Evolutionary conservation across 2,797 vertebrate genomes (phyloP).

Genomic region (Macropus fuliginosus): DNA sequence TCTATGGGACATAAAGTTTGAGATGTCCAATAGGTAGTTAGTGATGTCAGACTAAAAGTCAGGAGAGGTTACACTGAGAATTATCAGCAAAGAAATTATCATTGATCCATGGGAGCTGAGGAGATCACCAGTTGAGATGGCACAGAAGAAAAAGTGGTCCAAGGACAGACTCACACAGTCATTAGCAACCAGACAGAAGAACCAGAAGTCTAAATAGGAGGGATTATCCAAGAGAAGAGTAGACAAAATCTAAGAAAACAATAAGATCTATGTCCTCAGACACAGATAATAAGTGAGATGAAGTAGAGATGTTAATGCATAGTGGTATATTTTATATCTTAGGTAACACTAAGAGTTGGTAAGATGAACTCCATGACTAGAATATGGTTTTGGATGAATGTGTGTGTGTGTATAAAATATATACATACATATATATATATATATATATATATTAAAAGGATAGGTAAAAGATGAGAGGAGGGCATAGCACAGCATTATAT

Average conservation of each 20-base stretch:
- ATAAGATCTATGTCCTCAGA: background rate
- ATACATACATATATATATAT: too few relatives aligned
- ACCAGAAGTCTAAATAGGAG: background rate
- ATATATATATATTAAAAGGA: background rate
- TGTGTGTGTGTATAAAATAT: too few relatives aligned
- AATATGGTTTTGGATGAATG: background rate
- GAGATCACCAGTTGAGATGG: background rate
- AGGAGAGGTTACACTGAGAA: background rate
- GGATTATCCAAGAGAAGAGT: background rate
- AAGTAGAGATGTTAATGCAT: background rate
- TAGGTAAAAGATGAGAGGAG: background rate
- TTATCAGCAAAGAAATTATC: background rate
- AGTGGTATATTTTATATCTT: background rate
- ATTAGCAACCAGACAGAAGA: background rate
- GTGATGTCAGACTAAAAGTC: background rate
- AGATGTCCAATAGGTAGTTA: background rate
- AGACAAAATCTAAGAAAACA: background rate
- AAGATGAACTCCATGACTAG: background rate
- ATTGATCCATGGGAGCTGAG: background rate
- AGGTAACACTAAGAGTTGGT: background rate
- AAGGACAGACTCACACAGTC: background rate
- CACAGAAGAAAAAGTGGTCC: background rate
- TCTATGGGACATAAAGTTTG: background rate
- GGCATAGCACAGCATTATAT: background rate
- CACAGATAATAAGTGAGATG: background rate